Percentiles rank a stretch among this genome's conserved stretches.
phyloP scores from a whole-genome alignment of 92 coral and sea anemone genomes.

The Porites evermanni region DNA sequence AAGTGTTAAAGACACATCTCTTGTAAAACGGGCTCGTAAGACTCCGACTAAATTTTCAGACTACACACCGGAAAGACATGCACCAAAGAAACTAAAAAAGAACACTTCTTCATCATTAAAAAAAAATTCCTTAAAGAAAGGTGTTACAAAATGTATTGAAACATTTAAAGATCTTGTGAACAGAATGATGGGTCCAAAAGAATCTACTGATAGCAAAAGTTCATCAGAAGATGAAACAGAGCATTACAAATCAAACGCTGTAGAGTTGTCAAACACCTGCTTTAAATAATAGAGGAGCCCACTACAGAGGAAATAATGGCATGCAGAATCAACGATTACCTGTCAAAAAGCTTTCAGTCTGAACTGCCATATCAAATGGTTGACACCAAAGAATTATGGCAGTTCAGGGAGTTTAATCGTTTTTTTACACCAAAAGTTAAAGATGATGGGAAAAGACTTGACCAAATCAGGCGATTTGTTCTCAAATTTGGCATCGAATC shows the following conservation, averaged over 20 bases:
- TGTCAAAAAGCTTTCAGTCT: constrained; percentile 16
- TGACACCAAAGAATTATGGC: constrained; percentile 36
- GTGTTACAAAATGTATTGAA: constrained; percentile 10
- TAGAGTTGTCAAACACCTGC: neutral
- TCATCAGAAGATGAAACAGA: neutral
- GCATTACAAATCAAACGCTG: neutral
- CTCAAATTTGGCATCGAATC: constrained; percentile 40
- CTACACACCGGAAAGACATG: constrained; percentile 33
- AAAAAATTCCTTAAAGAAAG: neutral
- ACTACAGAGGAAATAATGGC: neutral
- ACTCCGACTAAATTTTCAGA: neutral
- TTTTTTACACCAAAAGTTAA: constrained; percentile 37
- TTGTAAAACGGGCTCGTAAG: neutral
- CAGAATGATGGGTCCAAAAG: constrained; percentile 12
- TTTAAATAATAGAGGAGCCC: constrained; percentile 8
- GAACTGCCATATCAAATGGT: constrained; percentile 51
- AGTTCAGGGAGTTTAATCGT: constrained; percentile 52
- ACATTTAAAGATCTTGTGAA: constrained; percentile 33
- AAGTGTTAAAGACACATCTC: neutral
- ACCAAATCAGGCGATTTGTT: constrained; percentile 42
- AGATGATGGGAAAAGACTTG: constrained; percentile 28
- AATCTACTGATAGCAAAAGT: neutral
- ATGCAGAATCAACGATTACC: constrained; percentile 25
- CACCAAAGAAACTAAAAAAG: constrained; percentile 30
- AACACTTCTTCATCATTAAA: neutral